A percentile compares a stretch with the other conserved stretches of the same genome.
Evolutionary conservation across 2,888 invertebrate genomes (phyloP).

Genomic region (Acrocera orbiculus): DNA sequence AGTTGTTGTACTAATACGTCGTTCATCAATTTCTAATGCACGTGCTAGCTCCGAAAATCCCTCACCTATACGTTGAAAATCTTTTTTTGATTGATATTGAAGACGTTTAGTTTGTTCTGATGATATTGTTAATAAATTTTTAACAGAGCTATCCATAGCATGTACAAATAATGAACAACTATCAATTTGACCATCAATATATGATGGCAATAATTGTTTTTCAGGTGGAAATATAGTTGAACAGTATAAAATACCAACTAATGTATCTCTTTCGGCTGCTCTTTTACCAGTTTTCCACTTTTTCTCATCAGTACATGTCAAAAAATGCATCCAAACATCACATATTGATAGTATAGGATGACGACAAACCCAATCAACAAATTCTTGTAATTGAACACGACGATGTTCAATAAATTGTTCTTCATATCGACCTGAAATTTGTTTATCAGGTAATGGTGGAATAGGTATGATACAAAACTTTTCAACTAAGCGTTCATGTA

Average conservation of each 20-base stretch:
- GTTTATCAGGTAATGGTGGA: conserved; percentile 95
- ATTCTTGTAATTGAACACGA: conserved; percentile 83
- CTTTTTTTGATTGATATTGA: conserved; percentile 45
- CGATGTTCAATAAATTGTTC: conserved; percentile 93
- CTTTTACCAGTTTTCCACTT: conserved; percentile 95
- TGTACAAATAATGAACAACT: conserved; percentile 65
- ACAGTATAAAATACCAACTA: conserved; percentile 80
- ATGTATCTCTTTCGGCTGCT: conserved; percentile 84
- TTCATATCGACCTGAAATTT: conserved; percentile 92
- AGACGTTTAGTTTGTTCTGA: conserved; percentile 76
- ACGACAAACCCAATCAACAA: conserved; percentile 90
- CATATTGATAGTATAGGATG: conserved; percentile 87
- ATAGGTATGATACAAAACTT: conserved; percentile 91
- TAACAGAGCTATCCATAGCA: conserved; percentile 74
- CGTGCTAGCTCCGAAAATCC: conserved; percentile 70
- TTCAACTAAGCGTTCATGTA: conserved; percentile 81
- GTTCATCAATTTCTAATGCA: conserved; percentile 64
- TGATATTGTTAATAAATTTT: conserved; percentile 61
- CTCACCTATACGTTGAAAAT: conserved; percentile 79
- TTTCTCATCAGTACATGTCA: conserved; percentile 93
- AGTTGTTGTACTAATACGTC: conserved; percentile 41
- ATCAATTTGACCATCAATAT: conserved; percentile 68
- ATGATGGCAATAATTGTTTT: conserved; percentile 51
- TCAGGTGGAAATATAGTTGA: conserved; percentile 74
- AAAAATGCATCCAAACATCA: conserved; percentile 92